Evolutionary conservation across 2,797 vertebrate genomes (phyloP).

Genomic region (Falco berigora): DNA sequence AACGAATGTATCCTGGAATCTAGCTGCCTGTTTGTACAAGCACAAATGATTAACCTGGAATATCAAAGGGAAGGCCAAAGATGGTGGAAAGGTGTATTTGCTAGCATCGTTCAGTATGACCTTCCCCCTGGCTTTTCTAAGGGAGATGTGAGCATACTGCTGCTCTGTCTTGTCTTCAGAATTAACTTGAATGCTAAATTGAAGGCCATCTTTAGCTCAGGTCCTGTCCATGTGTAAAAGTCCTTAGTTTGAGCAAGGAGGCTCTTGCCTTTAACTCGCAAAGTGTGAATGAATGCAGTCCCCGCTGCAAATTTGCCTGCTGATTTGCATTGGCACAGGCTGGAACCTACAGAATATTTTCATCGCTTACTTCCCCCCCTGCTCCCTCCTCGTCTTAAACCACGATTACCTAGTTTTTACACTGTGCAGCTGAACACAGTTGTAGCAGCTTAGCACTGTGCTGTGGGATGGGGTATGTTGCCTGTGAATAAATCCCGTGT

Average conservation of each 20-base stretch:
- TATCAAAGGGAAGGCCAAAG: not conserved
- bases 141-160: not conserved
- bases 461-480: not conserved
- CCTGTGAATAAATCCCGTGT: accelerated
- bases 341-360: not conserved
- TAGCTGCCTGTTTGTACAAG: conserved; percentile 27
- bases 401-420: not conserved
- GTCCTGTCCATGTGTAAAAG: not conserved
- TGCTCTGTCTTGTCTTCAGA: not conserved
- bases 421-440: not conserved
- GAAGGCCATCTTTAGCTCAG: not conserved
- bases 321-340: not conserved
- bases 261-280: not conserved
- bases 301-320: not conserved
- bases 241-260: not conserved
- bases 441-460: not conserved
- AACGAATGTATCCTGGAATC: conserved; percentile 52
- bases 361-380: not conserved
- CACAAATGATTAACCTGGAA: conserved; percentile 36
- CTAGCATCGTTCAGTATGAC: not conserved
- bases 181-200: not conserved
- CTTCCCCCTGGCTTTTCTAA: not conserved
- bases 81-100: not conserved
- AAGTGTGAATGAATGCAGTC: not conserved
- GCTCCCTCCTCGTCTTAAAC: not conserved